phyloP scores from a whole-genome alignment of 1,140 invertebrate genomes.

The Kradibia gibbosae region DNA sequence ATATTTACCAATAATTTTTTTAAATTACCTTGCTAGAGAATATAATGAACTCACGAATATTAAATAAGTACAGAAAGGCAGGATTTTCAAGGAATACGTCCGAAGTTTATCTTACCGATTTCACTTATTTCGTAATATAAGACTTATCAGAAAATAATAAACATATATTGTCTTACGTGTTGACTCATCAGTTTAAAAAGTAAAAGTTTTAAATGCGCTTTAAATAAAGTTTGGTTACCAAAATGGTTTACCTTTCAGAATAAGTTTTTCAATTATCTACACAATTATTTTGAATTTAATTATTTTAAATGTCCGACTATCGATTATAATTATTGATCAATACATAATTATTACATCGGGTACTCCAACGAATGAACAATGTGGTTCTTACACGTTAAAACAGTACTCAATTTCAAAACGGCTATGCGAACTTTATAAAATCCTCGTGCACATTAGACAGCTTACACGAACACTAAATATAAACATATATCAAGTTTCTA shows the following conservation, averaged over 20 bases:
- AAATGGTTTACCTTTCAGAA: background rate
- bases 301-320: too few relatives aligned
- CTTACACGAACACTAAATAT: too few relatives aligned
- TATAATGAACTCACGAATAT: background rate
- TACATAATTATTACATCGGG: too few relatives aligned
- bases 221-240: background rate
- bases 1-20: too few relatives aligned
- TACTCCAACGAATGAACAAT: too few relatives aligned
- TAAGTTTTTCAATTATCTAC: background rate
- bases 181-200: background rate
- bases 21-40: background rate
- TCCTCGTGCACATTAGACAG: too few relatives aligned
- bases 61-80: background rate
- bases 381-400: too few relatives aligned
- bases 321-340: too few relatives aligned
- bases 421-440: too few relatives aligned
- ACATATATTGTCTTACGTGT: background rate
- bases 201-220: background rate
- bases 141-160: background rate
- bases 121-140: background rate
- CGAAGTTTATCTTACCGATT: background rate
- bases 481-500: too few relatives aligned
- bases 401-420: too few relatives aligned
- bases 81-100: background rate
- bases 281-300: too few relatives aligned